phyloP scores from a whole-genome alignment of 2,113 vertebrate genomes.

The Rana temporaria region DNA sequence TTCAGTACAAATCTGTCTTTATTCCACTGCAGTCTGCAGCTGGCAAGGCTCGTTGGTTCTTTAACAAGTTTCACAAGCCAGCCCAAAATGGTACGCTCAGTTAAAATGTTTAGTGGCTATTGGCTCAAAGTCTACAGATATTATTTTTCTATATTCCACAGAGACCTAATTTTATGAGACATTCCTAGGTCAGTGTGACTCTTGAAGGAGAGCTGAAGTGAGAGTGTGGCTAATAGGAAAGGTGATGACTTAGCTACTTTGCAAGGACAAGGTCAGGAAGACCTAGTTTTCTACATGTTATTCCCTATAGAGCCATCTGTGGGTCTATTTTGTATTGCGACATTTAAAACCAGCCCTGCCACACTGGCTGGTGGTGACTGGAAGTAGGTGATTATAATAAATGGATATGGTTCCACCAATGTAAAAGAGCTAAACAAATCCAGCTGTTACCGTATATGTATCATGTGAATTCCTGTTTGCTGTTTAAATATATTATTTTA shows the following conservation, averaged over 20 bases:
- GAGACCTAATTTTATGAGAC: not conserved
- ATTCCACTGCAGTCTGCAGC: no score
- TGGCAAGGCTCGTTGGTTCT: no score
- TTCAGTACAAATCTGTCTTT: no score
- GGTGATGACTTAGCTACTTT: conserved; percentile 45
- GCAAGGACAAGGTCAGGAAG: conserved; percentile 41
- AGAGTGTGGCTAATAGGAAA: conserved; percentile 32
- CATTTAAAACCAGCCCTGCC: conserved; percentile 36
- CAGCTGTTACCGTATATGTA: not conserved
- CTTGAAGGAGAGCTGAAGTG: not conserved
- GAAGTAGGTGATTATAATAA: not conserved
- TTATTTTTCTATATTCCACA: not conserved
- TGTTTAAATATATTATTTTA: not conserved
- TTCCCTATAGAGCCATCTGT: conserved; percentile 23
- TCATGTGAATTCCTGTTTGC: not conserved
- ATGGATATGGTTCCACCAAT: not conserved
- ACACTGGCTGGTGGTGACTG: not conserved
- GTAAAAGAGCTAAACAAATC: not conserved
- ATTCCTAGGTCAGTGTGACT: conserved; percentile 33
- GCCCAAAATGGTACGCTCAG: no score
- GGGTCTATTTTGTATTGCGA: conserved; percentile 23
- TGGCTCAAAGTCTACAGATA: no score
- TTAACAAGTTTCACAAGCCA: no score
- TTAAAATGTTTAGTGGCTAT: no score
- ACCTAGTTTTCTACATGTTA: conserved; percentile 31